These are phyloP conservation scores for Limnephilus lunatus DNA, from an alignment of 2,888 invertebrate species.

Conservation along the genomic window DNA sequence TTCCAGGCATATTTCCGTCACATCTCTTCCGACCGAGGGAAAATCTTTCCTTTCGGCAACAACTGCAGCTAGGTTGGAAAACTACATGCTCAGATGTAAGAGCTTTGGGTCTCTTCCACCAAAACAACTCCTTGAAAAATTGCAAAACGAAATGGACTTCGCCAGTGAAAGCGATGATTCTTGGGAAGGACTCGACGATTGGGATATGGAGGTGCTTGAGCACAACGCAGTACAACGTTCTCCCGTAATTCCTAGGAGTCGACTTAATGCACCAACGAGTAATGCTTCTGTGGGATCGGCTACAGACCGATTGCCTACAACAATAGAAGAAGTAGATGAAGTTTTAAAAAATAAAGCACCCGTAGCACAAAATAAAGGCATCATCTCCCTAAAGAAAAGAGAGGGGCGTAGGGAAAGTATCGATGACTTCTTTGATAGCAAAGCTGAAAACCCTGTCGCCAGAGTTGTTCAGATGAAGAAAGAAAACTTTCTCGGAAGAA, in stretches of 20 bases:
- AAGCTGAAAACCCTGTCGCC: conserved; percentile 53
- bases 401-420: conserved; percentile 63
- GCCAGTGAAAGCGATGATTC: conserved; percentile 74
- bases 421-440: conserved; percentile 64
- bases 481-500: conserved; percentile 57
- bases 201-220: conserved; percentile 74
- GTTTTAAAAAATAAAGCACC: conserved; percentile 38
- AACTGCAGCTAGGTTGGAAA: conserved; percentile 72
- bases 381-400: conserved; percentile 51
- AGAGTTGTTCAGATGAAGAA: conserved; percentile 39
- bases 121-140: conserved; percentile 72
- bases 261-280: conserved; percentile 41
- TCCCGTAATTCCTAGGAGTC: conserved; percentile 58
- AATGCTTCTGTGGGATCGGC: background rate
- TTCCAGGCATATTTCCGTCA: conserved; percentile 67
- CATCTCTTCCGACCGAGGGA: conserved; percentile 69
- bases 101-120: conserved; percentile 74
- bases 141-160: conserved; percentile 69
- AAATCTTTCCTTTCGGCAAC: conserved; percentile 68
- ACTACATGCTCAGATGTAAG: conserved; percentile 73
- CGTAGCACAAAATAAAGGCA: conserved; percentile 24
- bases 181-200: conserved; percentile 74
- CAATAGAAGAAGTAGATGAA: conserved; percentile 61
- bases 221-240: conserved; percentile 71
- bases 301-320: conserved; percentile 48